Evolutionary conservation across 2,797 vertebrate genomes (phyloP).

Genomic region (Neosilurus mollespiculum): DNA sequence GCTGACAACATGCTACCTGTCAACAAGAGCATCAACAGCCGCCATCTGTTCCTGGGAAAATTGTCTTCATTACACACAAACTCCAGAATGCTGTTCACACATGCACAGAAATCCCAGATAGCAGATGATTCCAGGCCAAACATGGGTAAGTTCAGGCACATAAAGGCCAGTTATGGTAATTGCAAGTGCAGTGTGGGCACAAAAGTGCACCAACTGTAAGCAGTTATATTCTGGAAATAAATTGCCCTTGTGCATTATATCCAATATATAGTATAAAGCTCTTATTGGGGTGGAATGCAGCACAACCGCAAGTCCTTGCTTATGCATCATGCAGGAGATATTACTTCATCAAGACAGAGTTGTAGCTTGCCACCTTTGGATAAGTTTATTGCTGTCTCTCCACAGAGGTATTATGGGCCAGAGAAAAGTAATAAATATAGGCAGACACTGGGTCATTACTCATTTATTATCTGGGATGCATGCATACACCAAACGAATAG

Average conservation of each 20-base stretch:
- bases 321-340: neutral
- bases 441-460: neutral
- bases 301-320: neutral
- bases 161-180: constrained; percentile 14
- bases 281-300: neutral
- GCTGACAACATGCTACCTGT: constrained; percentile 91
- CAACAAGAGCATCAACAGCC: constrained; percentile 87
- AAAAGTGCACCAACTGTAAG: neutral
- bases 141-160: constrained; percentile 7
- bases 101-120: constrained; percentile 49
- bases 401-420: neutral
- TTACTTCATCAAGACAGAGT: neutral
- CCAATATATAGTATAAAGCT: neutral
- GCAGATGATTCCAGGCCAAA: constrained; percentile 25
- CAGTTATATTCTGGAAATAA: neutral
- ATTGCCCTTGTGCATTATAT: neutral
- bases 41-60: constrained; percentile 89
- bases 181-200: neutral
- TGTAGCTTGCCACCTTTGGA: neutral
- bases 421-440: neutral
- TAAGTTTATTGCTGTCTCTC: neutral
- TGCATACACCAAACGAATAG: constrained; percentile 20
- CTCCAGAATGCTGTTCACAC: constrained; percentile 70
- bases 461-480: constrained; percentile 5
- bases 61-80: constrained; percentile 80